Conservation (phyloP, 2,113 vertebrate genomes). For the Pagrus major region DNA sequence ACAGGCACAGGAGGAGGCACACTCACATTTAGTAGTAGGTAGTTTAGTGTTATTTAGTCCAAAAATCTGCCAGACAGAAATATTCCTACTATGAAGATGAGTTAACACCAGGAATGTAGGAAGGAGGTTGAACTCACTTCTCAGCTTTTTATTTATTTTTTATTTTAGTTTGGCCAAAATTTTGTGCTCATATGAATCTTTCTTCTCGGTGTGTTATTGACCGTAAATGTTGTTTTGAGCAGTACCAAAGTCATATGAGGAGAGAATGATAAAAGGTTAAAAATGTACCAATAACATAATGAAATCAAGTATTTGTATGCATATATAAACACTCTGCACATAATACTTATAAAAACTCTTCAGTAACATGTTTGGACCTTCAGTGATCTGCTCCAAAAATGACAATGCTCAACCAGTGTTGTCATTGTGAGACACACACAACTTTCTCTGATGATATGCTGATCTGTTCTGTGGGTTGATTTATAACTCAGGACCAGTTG, state of each 20-base stretch:
- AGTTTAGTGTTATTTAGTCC: conserved; percentile 40
- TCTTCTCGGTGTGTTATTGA: not conserved
- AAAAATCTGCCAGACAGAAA: conserved; percentile 35
- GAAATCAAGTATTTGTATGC: conserved; percentile 3
- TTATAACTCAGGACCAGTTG: not conserved
- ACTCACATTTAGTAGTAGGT: conserved; percentile 28
- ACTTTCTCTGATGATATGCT: too few relatives aligned
- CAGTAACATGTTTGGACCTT: not conserved
- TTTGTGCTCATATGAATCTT: not conserved
- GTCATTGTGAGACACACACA: too few relatives aligned
- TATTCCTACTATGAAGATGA: conserved; percentile 8
- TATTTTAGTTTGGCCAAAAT: not conserved
- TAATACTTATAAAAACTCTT: not conserved
- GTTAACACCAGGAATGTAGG: conserved; percentile 18
- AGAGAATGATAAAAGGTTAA: not conserved
- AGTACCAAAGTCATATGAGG: not conserved
- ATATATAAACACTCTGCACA: not conserved
- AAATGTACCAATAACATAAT: not conserved
- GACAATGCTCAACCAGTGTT: not conserved
- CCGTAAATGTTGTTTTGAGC: not conserved
- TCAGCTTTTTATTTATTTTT: not conserved
- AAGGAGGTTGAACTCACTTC: not conserved
- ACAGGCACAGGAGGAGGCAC: conserved; percentile 5
- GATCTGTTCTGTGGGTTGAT: not conserved
- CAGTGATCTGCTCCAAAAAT: not conserved